Conservation (phyloP, 1,140 invertebrate species). For the Saccostrea echinata region DNA sequence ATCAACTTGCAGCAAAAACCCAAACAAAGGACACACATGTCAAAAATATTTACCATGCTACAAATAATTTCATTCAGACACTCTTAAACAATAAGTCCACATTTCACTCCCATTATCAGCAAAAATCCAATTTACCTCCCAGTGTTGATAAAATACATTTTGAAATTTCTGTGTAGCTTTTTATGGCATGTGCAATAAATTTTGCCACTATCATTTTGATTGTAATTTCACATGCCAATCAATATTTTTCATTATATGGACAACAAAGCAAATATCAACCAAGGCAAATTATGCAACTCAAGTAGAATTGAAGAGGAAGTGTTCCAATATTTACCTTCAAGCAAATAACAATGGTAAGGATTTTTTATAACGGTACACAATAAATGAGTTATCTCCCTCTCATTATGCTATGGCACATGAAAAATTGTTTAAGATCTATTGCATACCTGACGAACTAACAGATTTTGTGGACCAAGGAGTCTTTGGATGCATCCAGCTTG, state of each 20-base stretch:
- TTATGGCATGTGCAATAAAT: conserved; percentile 32
- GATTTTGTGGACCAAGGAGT: conserved; percentile 70
- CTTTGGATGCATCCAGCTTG: conserved; percentile 73
- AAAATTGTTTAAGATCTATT: background rate
- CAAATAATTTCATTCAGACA: background rate
- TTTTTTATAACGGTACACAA: background rate
- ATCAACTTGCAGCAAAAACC: background rate
- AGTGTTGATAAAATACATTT: background rate
- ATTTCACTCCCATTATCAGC: background rate
- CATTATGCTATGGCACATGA: background rate
- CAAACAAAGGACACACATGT: background rate
- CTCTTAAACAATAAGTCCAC: background rate
- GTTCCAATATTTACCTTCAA: conserved; percentile 3
- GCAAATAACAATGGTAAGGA: background rate
- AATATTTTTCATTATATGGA: conserved; percentile 17
- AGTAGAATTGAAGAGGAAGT: background rate
- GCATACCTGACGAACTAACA: conserved; percentile 49
- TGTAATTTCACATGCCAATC: conserved; percentile 34
- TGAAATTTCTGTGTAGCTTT: background rate
- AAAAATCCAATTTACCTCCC: conserved; percentile 34
- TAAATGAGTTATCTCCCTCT: background rate
- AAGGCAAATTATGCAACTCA: conserved; percentile 9
- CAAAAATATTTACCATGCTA: background rate
- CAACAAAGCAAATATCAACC: conserved; percentile 25
- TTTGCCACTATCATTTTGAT: conserved; percentile 22